Base-by-base conservation (phyloP, 2,888 invertebrate genomes). In the Andrena dorsata region DNA sequence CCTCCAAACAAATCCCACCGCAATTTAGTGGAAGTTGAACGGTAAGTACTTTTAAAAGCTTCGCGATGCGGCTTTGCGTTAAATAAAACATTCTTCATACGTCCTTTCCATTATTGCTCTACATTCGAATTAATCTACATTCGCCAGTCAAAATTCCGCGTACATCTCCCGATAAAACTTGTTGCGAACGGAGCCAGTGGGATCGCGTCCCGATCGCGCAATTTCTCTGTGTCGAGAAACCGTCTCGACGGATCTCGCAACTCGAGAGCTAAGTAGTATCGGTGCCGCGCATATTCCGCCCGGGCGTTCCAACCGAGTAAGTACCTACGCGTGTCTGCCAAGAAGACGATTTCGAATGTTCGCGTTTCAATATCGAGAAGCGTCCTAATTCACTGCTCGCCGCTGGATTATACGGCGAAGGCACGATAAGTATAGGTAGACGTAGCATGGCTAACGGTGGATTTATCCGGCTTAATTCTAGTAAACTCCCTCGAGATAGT, bases 401-500 rank as follows among this genome's bases (percentile, higher is more conserved):
- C n/a, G 23, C 23, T 58, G 73, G 66, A 85, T 84, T 82, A 75
- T 60, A 80, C 56, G 56, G 28, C 30, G 47, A 26, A 56, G 8
- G 69, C 53, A 61, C 49, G 69, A 69, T 72, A 61, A 74, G 53
- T 66, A 58, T 35, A 47, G 63, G n/a, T 70, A 32, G 58, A 49
- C 68, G 58, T 51, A 23, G 32, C 58, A 56, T 61, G 61, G 66
- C 49, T 75, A 60, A 73, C 75, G 69, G 61, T 28, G 60, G 70
- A 74, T 76, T 82, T 82, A 85, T 64, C 64, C 63, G 63, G 75
- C 58, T 77, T 84, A 84, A 79, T 75, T 69, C 51, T 8, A 76
- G 64, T 30, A 73, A 76, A 74, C 35, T 71, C 8, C 30, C 26
- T 56, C 58, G 49, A 61, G 26, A 8, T 26, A 41, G 20, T 13